Percentiles rank a stretch among this genome's conserved stretches.
phyloP scores from a whole-genome alignment of 2,888 invertebrate species.

The Phorcus lineatus region DNA sequence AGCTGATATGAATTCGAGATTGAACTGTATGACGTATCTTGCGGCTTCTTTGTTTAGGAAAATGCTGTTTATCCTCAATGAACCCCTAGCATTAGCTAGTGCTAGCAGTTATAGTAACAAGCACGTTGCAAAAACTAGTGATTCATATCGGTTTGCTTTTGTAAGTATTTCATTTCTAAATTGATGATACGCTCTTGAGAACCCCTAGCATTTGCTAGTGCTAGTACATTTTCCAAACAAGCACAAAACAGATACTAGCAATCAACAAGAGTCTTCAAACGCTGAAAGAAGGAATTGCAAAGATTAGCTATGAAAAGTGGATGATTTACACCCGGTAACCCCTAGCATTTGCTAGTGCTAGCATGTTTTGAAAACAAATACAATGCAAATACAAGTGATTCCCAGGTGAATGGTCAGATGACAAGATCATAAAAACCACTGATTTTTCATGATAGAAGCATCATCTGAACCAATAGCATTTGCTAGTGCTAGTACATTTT shows the following conservation, averaged over 20 bases:
- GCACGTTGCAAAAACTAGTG: not conserved
- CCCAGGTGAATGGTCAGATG: no score
- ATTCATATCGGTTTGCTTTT: not conserved
- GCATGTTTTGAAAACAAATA: not conserved
- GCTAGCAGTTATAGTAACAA: not conserved
- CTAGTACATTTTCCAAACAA: not conserved
- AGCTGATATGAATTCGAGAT: not conserved
- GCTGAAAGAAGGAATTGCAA: no score
- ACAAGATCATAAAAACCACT: no score
- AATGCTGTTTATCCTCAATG: not conserved
- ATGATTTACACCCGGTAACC: not conserved
- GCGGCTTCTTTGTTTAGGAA: not conserved
- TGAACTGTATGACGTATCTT: not conserved
- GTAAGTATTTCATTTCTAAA: not conserved
- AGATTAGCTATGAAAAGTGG: not conserved
- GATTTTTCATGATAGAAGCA: no score
- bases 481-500: no score
- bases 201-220: conserved; percentile 1
- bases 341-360: not conserved
- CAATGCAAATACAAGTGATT: not conserved
- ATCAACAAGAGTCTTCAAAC: not conserved
- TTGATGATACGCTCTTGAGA: not conserved
- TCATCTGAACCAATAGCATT: no score
- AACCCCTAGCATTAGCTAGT: not conserved
- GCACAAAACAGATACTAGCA: not conserved